Percentiles rank a stretch among this genome's conserved stretches.
Conservation (phyloP, 2,113 vertebrate genomes). For the Amblyopsis rosae region DNA sequence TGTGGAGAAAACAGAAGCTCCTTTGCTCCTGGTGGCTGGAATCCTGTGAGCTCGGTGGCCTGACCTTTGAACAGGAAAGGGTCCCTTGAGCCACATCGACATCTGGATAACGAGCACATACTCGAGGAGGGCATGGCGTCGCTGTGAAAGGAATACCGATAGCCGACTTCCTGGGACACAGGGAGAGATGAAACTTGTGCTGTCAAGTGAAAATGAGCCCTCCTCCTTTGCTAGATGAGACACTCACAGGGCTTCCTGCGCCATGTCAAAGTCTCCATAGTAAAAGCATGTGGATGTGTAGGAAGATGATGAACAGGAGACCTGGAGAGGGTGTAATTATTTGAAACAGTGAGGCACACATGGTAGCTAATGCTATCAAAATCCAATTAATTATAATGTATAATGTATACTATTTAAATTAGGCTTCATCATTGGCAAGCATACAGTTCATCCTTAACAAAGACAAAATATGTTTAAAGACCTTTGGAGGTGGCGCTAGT, state of each 20-base stretch:
- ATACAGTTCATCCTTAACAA: no score
- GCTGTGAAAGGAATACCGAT: slow-evolving; percentile 53
- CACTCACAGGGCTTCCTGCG: not conserved
- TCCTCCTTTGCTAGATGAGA: not conserved
- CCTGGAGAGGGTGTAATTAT: no score
- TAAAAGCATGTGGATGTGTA: no score
- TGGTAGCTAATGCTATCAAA: no score
- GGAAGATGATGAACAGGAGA: no score
- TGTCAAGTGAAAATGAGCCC: no score
- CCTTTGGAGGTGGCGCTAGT: no score
- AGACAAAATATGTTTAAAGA: no score
- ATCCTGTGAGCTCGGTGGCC: slow-evolving; percentile 22
- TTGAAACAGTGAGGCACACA: no score
- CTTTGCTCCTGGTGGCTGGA: slow-evolving; percentile 5
- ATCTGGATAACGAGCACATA: slow-evolving; percentile 40
- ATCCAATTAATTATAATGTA: no score
- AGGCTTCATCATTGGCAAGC: no score
- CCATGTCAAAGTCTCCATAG: not conserved
- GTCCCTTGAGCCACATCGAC: slow-evolving; percentile 35
- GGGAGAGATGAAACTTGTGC: not conserved
- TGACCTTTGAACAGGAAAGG: slow-evolving; percentile 52
- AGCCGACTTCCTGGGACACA: slow-evolving; percentile 11
- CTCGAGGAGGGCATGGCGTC: slow-evolving; percentile 22
- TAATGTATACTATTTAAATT: no score
- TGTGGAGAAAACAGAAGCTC: not conserved